Evolutionary conservation across 2,888 invertebrate genomes (phyloP).

Genomic region (Tetranychus piercei): DNA sequence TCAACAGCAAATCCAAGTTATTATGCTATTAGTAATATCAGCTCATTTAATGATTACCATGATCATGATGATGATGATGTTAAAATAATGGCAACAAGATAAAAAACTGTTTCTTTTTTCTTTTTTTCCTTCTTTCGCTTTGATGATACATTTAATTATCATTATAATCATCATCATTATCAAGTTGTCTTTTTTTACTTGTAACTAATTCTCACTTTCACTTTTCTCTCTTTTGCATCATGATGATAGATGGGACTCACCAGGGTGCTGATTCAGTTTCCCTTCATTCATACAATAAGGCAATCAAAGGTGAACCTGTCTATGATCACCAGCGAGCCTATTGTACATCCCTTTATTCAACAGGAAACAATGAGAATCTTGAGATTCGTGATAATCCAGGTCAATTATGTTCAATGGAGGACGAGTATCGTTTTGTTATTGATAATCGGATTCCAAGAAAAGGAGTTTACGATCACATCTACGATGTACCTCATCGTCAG

Average conservation of each 20-base stretch:
- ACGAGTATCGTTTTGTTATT: constrained; percentile 7
- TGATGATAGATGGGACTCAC: constrained; percentile 5
- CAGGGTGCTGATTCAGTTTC: constrained; percentile 11
- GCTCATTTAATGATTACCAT: constrained; percentile 12
- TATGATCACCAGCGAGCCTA: constrained; percentile 10
- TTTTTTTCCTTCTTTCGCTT: too few relatives aligned
- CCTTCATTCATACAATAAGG: constrained; percentile 5
- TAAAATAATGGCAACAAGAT: constrained; percentile 13
- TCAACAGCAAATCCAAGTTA: too few relatives aligned
- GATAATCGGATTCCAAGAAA: neutral
- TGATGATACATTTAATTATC: too few relatives aligned
- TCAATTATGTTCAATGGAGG: neutral
- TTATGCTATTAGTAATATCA: too few relatives aligned
- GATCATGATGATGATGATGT: constrained; percentile 15
- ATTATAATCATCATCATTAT: too few relatives aligned
- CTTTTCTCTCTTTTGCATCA: too few relatives aligned
- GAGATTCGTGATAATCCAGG: neutral
- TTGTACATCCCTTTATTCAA: constrained; percentile 9
- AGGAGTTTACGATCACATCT: neutral
- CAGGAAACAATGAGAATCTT: neutral
- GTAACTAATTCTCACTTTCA: too few relatives aligned
- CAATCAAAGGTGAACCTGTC: constrained; percentile 13
- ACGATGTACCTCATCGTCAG: constrained; percentile 9
- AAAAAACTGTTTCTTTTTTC: neutral
- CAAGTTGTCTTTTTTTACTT: too few relatives aligned